Evolutionary conservation across 2,113 vertebrate genomes (phyloP).

Genomic region (Acanthochromis polyacanthus): DNA sequence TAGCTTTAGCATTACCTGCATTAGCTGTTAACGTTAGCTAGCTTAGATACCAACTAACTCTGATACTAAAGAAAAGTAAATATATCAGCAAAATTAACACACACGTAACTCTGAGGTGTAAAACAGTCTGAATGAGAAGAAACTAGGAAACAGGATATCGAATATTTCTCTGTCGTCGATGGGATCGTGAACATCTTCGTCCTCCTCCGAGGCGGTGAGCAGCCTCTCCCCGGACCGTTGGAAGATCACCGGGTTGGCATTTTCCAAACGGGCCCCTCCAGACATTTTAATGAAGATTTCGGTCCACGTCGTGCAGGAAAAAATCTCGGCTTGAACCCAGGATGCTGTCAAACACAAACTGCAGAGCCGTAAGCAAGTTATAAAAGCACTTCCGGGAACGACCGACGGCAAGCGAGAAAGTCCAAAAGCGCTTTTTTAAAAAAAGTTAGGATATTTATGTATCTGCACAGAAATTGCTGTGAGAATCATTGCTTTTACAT

Average conservation of each 20-base stretch:
- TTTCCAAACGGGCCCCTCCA: constrained; percentile 57
- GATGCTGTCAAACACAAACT: too few relatives aligned
- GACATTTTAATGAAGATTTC: constrained; percentile 48
- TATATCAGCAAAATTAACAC: too few relatives aligned
- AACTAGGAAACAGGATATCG: constrained; percentile 69
- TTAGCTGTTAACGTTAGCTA: too few relatives aligned
- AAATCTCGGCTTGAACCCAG: rapidly evolving
- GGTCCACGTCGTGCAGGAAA: background rate
- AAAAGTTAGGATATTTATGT: background rate
- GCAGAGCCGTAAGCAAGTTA: background rate
- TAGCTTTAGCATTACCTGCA: too few relatives aligned
- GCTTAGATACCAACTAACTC: background rate
- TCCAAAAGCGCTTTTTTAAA: background rate
- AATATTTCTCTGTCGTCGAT: constrained; percentile 81
- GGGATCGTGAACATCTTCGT: constrained; percentile 75
- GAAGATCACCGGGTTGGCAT: constrained; percentile 75
- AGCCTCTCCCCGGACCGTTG: constrained; percentile 70
- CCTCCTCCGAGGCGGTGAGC: constrained; percentile 59
- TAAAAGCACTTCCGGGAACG: constrained; percentile 27
- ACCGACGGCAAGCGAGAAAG: constrained; percentile 18
- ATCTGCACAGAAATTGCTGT: too few relatives aligned
- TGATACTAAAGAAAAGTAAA: background rate
- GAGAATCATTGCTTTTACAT: too few relatives aligned
- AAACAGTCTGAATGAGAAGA: background rate
- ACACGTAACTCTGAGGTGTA: too few relatives aligned